Base-by-base conservation (phyloP, 2,888 invertebrate genomes). In the Zele albiditarsus region DNA sequence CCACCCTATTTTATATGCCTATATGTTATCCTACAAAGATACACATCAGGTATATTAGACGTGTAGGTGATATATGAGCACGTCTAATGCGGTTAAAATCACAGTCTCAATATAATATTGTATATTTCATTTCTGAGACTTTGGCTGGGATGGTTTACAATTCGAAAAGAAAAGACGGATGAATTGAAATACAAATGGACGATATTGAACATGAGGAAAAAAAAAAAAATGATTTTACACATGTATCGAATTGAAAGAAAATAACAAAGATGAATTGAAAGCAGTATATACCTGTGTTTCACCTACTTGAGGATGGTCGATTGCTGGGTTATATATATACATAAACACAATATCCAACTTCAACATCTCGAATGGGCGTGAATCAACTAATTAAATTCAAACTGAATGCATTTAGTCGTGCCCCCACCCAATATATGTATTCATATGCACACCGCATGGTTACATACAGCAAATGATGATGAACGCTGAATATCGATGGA, bases 311-410 rank as follows among this genome's bases (percentile, higher is more conserved):
- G 77, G 69, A 70, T 73, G 73, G 70, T 65, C 70, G 77, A 58
- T 71, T 27, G 31, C 63, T 69, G 60, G 49, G 66, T 49, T 73
- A 74, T 72, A 62, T 77, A 81, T 81, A 77, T 78, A 16, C 16
- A 46, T 46, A 16, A 4, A n/a, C 5, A 46, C 16, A 16, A 76
- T 77, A 38, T 12, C 8, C 38, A 12, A 12, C 38, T 38, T 77
- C 81, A 84, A 84, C 84, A 84, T 87, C 84, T 85, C 85, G 33
- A 53, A 86, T 85, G 87, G 88, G 88, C 88, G 88, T 88, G 87
- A 87, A 83, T 80, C 83, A 82, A 84, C 85, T 87, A 88, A 88
- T 89, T 88, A 89, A 88, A 87, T 87, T 85, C 84, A 87, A 87
- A 87, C 85, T 87, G 87, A 86, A 86, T 86, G 87, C 88, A 87